Evolutionary conservation across 2,888 invertebrate genomes (phyloP).

Genomic region (Drosophila subsilvestris): DNA sequence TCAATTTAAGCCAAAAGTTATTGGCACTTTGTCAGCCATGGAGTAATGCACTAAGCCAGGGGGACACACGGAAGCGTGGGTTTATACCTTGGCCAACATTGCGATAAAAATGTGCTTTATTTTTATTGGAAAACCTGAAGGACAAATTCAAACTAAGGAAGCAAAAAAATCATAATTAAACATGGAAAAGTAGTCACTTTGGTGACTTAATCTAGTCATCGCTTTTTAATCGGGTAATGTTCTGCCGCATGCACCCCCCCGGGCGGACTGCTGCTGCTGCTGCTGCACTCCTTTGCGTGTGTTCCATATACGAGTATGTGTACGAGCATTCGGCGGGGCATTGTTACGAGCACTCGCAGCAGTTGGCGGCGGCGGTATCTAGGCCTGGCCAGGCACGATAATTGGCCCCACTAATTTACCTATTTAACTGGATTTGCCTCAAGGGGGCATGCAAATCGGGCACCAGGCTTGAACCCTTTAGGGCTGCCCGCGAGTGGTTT

Average conservation of each 20-base stretch:
- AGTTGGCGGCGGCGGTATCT: constrained; percentile 50
- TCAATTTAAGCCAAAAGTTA: constrained; percentile 66
- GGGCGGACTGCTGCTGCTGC: constrained; percentile 8
- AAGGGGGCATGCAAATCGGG: constrained; percentile 63
- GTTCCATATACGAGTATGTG: constrained; percentile 29
- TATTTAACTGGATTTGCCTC: constrained; percentile 71
- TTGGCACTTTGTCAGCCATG: constrained; percentile 77
- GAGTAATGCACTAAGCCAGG: constrained; percentile 24
- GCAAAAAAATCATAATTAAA: too few relatives aligned
- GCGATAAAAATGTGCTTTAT: too few relatives aligned
- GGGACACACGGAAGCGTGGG: neutral
- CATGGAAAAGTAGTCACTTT: too few relatives aligned
- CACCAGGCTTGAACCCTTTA: constrained; percentile 38
- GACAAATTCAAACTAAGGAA: too few relatives aligned
- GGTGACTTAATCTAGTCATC: too few relatives aligned
- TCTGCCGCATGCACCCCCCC: constrained; percentile 33
- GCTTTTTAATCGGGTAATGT: neutral
- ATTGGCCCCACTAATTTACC: constrained; percentile 72
- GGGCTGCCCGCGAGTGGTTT: constrained; percentile 14
- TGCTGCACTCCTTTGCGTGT: constrained; percentile 28
- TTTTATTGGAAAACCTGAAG: neutral
- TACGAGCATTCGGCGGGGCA: neutral
- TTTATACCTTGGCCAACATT: constrained; percentile 24
- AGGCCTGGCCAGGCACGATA: constrained; percentile 55
- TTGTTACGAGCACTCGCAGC: constrained; percentile 9